phyloP scores from a whole-genome alignment of 2,113 vertebrate genomes.

The Nothocercus nigrocapillus region DNA sequence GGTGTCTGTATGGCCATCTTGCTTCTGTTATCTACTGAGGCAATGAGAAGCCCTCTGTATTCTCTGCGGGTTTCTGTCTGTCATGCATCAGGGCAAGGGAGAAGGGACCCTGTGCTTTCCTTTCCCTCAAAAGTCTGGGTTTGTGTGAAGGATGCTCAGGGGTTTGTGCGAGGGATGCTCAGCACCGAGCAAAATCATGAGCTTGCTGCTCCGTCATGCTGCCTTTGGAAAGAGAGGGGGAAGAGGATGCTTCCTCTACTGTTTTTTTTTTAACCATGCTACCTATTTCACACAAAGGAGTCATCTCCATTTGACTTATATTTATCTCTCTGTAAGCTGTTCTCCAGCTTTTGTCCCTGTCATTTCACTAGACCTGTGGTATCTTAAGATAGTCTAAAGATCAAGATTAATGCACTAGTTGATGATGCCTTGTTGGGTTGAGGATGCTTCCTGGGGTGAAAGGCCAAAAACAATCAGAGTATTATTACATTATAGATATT shows the following conservation, averaged over 20 bases:
- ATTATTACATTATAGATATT: not conserved
- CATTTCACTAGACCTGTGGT: not conserved
- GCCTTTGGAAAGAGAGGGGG: not conserved
- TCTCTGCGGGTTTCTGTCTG: not conserved
- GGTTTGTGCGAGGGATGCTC: not conserved
- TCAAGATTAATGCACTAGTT: not conserved
- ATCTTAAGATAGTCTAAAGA: not conserved
- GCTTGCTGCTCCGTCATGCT: not conserved
- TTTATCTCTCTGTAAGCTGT: not conserved
- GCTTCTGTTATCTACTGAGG: not conserved
- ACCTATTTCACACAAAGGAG: fast-evolving
- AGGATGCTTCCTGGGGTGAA: not conserved
- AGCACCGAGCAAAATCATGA: not conserved
- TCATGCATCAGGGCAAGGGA: not conserved
- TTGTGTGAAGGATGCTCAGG: not conserved
- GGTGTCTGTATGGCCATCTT: not conserved
- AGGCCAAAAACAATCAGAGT: not conserved
- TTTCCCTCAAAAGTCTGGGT: not conserved
- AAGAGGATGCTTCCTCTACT: not conserved
- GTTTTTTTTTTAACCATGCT: not conserved
- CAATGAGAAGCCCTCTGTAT: conserved; percentile 1
- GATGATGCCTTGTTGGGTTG: not conserved
- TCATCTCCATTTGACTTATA: not conserved
- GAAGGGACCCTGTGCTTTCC: not conserved
- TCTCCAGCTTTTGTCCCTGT: not conserved